These are phyloP conservation scores for Streptopelia turtur DNA, from an alignment of 2,797 vertebrate genomes.

Conservation along the genomic window DNA sequence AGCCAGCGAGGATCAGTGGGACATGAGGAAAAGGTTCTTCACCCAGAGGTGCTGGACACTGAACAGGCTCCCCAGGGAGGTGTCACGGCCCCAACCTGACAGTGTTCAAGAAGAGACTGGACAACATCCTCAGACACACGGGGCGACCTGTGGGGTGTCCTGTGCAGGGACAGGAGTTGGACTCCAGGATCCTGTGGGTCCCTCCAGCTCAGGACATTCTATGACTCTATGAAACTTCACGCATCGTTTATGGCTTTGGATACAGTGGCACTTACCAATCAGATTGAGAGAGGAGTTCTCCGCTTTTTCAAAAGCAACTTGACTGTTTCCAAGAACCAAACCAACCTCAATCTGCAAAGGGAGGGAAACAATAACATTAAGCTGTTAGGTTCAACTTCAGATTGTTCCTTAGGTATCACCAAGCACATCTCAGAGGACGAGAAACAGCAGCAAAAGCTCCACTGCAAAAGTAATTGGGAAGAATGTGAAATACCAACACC, in stretches of 20 bases:
- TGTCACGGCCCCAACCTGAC: no score
- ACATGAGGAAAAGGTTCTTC: no score
- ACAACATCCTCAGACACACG: no score
- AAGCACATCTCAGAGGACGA: neutral
- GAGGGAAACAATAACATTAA: slow-evolving; percentile 17
- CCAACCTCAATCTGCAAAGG: slow-evolving; percentile 86
- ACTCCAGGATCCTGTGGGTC: no score
- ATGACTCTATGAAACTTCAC: neutral
- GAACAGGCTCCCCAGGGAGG: no score
- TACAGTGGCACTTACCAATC: slow-evolving; percentile 83
- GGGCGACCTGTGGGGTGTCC: no score
- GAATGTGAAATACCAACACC: neutral
- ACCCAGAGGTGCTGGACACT: no score
- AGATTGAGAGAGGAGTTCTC: slow-evolving; percentile 91
- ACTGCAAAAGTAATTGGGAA: neutral
- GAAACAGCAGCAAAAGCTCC: neutral
- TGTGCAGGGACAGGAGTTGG: no score
- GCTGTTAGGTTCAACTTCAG: neutral
- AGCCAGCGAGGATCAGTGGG: no score
- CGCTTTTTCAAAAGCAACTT: slow-evolving; percentile 96
- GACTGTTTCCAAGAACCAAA: slow-evolving; percentile 91
- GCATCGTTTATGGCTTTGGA: neutral
- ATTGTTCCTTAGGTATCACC: neutral
- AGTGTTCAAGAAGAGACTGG: no score
- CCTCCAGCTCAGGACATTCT: no score